A percentile compares a stretch with the other conserved stretches of the same genome.
Conservation (phyloP, 2,113 vertebrate species). For the Diphyllodes magnificus region DNA sequence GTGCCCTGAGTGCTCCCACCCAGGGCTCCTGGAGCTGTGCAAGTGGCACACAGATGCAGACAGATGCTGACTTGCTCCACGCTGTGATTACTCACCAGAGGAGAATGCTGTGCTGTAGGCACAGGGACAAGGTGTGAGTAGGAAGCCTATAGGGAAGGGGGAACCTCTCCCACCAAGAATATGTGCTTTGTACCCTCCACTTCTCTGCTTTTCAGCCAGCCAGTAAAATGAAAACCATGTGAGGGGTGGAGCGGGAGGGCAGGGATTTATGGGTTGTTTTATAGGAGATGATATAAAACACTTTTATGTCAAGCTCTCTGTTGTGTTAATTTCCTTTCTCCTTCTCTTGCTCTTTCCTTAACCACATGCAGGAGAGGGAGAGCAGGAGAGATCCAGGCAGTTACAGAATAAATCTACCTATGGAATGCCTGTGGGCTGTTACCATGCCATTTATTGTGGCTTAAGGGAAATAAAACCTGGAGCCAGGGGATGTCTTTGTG, state of each 20-base stretch:
- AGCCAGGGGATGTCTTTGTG: not conserved
- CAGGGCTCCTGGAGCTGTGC: not conserved
- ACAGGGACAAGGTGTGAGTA: not conserved
- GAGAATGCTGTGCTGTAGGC: not conserved
- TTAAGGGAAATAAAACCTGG: not conserved
- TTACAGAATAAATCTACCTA: not conserved
- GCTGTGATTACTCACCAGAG: not conserved
- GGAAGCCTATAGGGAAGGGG: not conserved
- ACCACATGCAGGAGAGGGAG: not conserved
- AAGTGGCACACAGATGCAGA: not conserved
- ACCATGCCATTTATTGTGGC: not conserved
- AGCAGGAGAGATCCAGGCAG: not conserved
- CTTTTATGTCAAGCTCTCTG: constrained; percentile 42
- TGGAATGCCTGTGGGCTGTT: not conserved
- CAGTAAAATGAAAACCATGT: constrained; percentile 40
- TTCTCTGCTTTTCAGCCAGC: not conserved
- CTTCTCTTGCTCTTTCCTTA: not conserved
- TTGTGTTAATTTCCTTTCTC: constrained; percentile 48
- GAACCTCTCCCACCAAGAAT: constrained; percentile 18
- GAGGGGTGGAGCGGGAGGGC: constrained; percentile 50
- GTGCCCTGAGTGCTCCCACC: not conserved
- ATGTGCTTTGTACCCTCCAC: constrained; percentile 1
- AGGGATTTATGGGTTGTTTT: constrained; percentile 53
- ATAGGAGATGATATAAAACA: constrained; percentile 50
- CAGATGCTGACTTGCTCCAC: not conserved